Percentiles rank a stretch among this genome's conserved stretches.
These are phyloP conservation scores for Bubo scandiacus DNA, from an alignment of 2,113 vertebrate genomes.

Conservation along the genomic window DNA sequence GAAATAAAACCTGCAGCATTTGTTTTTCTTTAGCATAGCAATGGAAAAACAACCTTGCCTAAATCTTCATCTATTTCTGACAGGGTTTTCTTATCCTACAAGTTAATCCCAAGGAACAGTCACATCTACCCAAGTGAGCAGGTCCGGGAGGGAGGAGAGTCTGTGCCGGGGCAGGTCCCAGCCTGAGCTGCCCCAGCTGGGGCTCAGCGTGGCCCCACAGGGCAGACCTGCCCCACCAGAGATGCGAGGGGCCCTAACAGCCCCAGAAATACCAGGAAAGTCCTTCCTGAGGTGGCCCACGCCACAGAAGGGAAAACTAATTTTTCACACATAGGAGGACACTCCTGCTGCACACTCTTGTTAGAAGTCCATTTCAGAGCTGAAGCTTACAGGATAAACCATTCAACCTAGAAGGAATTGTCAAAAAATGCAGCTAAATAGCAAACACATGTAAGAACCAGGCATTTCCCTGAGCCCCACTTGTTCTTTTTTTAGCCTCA, in stretches of 20 bases:
- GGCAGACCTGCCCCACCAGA: background rate
- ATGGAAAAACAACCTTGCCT: background rate
- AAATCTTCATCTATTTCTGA: background rate
- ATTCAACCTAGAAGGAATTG: background rate
- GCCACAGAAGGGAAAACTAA: background rate
- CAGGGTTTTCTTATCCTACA: background rate
- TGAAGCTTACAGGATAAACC: background rate
- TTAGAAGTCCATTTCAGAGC: background rate
- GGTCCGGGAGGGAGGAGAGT: background rate
- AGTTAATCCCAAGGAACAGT: background rate
- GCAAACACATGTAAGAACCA: slow-evolving; percentile 48
- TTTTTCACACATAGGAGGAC: background rate
- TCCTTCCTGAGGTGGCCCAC: background rate
- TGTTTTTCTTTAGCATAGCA: background rate
- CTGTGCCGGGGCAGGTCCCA: rapidly evolving
- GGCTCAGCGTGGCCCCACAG: background rate
- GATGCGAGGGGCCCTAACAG: rapidly evolving
- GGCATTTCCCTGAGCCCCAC: slow-evolving; percentile 37
- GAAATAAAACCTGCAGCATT: background rate
- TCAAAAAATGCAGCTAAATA: slow-evolving; percentile 28
- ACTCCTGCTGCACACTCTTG: background rate
- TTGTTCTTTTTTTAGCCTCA: slow-evolving; percentile 58
- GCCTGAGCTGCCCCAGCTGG: too few relatives aligned
- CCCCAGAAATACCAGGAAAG: background rate
- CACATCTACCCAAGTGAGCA: background rate